Base-by-base conservation (phyloP, 2,888 invertebrate genomes). In the Oxyteleia sp. region DNA sequence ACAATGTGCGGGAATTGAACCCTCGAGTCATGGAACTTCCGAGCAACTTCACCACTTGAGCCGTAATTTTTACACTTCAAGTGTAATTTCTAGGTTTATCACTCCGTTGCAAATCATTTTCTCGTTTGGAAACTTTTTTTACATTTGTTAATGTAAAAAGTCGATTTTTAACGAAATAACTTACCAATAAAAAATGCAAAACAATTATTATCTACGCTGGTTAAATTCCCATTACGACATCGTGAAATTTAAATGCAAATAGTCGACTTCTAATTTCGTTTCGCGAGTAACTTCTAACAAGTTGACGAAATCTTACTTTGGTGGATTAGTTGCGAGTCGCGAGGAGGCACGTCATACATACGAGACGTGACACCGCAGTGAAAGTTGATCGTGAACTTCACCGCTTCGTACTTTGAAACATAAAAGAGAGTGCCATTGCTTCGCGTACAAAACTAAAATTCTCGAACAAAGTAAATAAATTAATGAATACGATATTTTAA, bases 381-480 rank as follows among this genome's bases (percentile, higher is more conserved):
- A 93, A 92, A 92, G 92, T 91, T 90, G 92, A 92, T 91, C 92
- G 89, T 92, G 92, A 92, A 92, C 92, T 93, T 92, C 89, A 89
- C 61, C 76, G 84, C 49, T 57, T 74, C 66, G 61, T 83, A 78
- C 85, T 81, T 78, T 38, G 71, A 51, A 85, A 61, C 83, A 61
- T 83, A 84, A 86, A 75, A 76, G 72, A 72, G 55, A 83, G 85
- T 51, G 68, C 18, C 51, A 23, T 59, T 61, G 53, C 53, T 35
- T 41, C 20, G 38, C 18, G 41, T 11, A 15, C 51, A 11, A 41
- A 29, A 68, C 51, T 41, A 13, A 15, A 47, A 61, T 11, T 15
- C 10, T 3, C 29, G 16, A 49, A 26, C 18, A 13, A 32, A 32
- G 10, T 8, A 1, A 32, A 32, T 10, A 7, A 8, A 32, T 32